Evolutionary conservation across 2,888 invertebrate species (phyloP).

Genomic region (Arctia plantaginis): DNA sequence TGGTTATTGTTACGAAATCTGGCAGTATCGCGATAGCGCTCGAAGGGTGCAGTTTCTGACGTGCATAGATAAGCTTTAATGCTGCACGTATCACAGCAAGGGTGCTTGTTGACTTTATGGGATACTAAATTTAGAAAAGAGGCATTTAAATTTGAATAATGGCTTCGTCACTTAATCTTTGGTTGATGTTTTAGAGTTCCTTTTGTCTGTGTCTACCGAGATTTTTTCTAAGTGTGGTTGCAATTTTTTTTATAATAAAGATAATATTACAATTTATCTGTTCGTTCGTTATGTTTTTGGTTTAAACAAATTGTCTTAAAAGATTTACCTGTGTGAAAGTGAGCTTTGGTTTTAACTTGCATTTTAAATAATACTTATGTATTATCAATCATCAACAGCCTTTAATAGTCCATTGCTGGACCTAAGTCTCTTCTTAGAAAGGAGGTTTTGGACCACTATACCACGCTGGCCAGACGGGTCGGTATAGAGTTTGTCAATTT

Average conservation of each 20-base stretch:
- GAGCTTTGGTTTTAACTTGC: too few relatives aligned
- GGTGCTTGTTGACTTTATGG: conserved; percentile 75
- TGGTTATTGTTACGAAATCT: conserved; percentile 79
- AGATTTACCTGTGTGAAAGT: neutral
- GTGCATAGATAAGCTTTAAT: conserved; percentile 78
- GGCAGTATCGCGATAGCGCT: conserved; percentile 78
- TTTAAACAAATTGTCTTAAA: neutral
- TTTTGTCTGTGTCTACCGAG: neutral
- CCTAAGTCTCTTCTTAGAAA: too few relatives aligned
- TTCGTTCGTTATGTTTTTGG: neutral
- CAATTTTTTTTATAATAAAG: conserved; percentile 2
- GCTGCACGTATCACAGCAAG: conserved; percentile 66
- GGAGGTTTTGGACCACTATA: too few relatives aligned
- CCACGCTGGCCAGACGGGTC: too few relatives aligned
- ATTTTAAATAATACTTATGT: too few relatives aligned
- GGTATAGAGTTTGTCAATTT: too few relatives aligned
- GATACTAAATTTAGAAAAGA: conserved; percentile 66
- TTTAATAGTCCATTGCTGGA: too few relatives aligned
- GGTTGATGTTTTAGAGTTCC: conserved; percentile 28
- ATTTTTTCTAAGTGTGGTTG: neutral
- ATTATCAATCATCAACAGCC: too few relatives aligned
- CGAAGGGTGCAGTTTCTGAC: conserved; percentile 74
- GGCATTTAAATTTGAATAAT: conserved; percentile 67
- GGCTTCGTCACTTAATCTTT: conserved; percentile 53
- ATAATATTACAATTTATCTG: too few relatives aligned